A percentile compares a stretch with the other conserved stretches of the same genome.
Evolutionary conservation across 2,113 vertebrate genomes (phyloP).

Genomic region (Mesocricetus auratus): DNA sequence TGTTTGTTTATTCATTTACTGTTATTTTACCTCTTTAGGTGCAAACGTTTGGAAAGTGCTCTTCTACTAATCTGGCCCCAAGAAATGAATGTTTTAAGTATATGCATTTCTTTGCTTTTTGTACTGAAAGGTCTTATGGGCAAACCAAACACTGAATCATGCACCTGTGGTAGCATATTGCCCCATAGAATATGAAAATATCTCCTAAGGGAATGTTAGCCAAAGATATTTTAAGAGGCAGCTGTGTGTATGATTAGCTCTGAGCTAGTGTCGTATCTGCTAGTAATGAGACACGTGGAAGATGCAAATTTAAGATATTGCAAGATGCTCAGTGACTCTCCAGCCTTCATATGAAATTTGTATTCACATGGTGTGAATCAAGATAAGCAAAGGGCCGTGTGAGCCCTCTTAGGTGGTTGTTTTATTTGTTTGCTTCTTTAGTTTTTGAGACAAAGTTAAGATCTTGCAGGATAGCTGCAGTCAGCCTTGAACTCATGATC

Average conservation of each 20-base stretch:
- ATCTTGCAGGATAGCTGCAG: neutral
- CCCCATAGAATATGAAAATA: constrained; percentile 50
- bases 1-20: neutral
- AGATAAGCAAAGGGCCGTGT: neutral
- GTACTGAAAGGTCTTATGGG: constrained; percentile 60
- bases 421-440: neutral
- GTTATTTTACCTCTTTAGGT: neutral
- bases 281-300: neutral
- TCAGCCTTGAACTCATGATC: neutral
- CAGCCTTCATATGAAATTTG: constrained; percentile 24
- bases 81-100: constrained; percentile 17
- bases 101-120: constrained; percentile 70
- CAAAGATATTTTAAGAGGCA: constrained; percentile 67
- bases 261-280: constrained; percentile 9
- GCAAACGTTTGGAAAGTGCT: constrained; percentile 66
- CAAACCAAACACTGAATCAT: neutral
- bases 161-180: constrained; percentile 1
- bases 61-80: constrained; percentile 62
- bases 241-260: constrained; percentile 13
- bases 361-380: constrained; percentile 36
- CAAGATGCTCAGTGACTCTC: neutral
- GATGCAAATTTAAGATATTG: constrained; percentile 19
- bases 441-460: neutral
- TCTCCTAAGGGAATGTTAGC: constrained; percentile 65
- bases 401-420: neutral